These are phyloP conservation scores for Halyomorpha halys DNA, from an alignment of 1,140 invertebrate species.

Conservation along the genomic window DNA sequence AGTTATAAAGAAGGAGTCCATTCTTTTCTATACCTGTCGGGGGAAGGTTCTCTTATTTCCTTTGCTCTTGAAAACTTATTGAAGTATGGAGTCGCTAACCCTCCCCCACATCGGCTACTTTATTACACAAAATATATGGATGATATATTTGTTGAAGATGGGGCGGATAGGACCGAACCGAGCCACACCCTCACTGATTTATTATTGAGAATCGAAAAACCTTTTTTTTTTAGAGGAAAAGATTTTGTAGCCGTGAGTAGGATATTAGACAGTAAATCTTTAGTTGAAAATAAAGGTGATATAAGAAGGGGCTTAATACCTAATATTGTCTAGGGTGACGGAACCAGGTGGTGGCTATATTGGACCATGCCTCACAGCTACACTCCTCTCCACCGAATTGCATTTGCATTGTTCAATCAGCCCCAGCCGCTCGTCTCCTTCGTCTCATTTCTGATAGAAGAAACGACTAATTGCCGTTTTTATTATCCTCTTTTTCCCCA, in stretches of 20 bases:
- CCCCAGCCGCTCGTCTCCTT: too few relatives aligned
- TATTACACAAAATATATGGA: constrained; percentile 10
- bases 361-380: background rate
- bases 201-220: constrained; percentile 5
- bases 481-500: too few relatives aligned
- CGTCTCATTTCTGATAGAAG: too few relatives aligned
- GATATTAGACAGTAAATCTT: constrained; percentile 15
- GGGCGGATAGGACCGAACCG: background rate
- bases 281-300: constrained; percentile 17
- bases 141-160: constrained; percentile 3
- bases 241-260: background rate
- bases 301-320: constrained; percentile 2
- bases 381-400: background rate
- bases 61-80: too few relatives aligned
- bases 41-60: too few relatives aligned
- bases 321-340: constrained; percentile 8
- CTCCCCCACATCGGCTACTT: background rate
- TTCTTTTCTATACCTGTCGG: too few relatives aligned
- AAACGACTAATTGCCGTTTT: too few relatives aligned
- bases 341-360: background rate
- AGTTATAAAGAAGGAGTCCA: too few relatives aligned
- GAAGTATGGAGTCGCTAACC: too few relatives aligned
- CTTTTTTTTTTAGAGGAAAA: background rate
- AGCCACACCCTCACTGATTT: constrained; percentile 1
- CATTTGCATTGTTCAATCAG: too few relatives aligned